Base-by-base conservation (phyloP, 2,888 invertebrate genomes). In the Ennomos quercinarius region DNA sequence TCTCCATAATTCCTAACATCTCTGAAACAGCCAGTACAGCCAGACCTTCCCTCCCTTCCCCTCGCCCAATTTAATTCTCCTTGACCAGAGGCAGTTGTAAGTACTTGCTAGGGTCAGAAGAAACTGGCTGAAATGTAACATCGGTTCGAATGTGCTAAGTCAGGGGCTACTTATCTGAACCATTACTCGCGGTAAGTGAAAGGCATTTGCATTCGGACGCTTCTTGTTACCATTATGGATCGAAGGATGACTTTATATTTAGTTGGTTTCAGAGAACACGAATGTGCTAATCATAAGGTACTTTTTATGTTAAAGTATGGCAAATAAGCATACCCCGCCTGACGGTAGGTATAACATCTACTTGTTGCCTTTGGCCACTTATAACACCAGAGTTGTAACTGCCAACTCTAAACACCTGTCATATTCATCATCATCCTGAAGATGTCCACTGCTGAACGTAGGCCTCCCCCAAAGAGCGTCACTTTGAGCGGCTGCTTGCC, bases 81-180 rank as follows among this genome's bases (percentile, higher is more conserved):
- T 4, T 11, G 41, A 36, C 34, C 9, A n/a, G 10, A 12, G 43
- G 39, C 13, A 13, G 36, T 27, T 39, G 63, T 35, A 9, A 37
- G 37, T 38, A 13, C 41, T 35, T 42, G 64, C 66, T 66, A 34
- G 57, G 84, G 50, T 77, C 84, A 62, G 8, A 13, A 38, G 71
- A 73, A 10, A 64, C 48, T 84, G 80, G 86, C 56, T 55, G 53
- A 50, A 39, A 42, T 46, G 72, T 71, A 80, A 82, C 83, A 83
- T 86, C 80, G 82, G 83, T 82, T 77, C 80, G 81, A 87, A 87
- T 84, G 85, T 87, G 86, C 84, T 81, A 80, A 84, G 86, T 87
- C 86, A 86, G 85, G 71, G 81, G 84, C 82, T 86, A 86, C 84
- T 86, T 86, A 81, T 84, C 82, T 81, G 53, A 67, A 75, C 82